Base-by-base conservation (phyloP, 2,797 vertebrate genomes). In the Parambassis ranga region DNA sequence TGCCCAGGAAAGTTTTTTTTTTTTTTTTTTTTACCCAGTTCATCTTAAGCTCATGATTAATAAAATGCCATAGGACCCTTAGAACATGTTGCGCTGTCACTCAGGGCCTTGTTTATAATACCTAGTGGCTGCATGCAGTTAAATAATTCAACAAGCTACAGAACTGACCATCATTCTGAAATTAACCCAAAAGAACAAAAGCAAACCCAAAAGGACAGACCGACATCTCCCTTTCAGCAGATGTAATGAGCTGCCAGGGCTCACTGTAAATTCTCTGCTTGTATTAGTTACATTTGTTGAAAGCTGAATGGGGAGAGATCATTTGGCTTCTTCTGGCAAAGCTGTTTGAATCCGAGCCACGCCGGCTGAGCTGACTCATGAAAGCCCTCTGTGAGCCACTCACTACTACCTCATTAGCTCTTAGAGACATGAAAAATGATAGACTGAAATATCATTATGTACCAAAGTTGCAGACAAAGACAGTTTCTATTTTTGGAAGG, bases 131-230 rank as follows among this genome's bases (percentile, higher is more conserved):
- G 49, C 33, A 30, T 57, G 64, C 39, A 67, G 64, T 79, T 89
- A 62, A 90, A 91, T 89, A 79, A 90, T 91, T 89, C 61, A 88
- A 41, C 65, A 52, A 57, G 71, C 79, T 66, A 31, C 71, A 79
- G 59, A 74, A 75, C 74, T 46, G 56, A 22, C 56, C 68, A 75
- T 78, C 69, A 71, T 59, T 75, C 62, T 71, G 43, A 71, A 79
- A 89, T 60, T 48, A 75, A 77, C 52, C 51, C 58, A 58, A 49
- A 67, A 52, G 30, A 70, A 56, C 53, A 60, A 58, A 52, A 61
- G 57, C 46, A 53, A 55, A 65, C 32, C 33, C 41, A 36, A 39
- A 52, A 64, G 10, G 10, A 48, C 11, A 15, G 66, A 48, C 38
- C 74, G 69, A 74, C 35, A 74, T 31, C 15, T 50, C 67, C 24